Conservation (phyloP, 1,140 invertebrate species). For the Zaprionus kolodkinae region DNA sequence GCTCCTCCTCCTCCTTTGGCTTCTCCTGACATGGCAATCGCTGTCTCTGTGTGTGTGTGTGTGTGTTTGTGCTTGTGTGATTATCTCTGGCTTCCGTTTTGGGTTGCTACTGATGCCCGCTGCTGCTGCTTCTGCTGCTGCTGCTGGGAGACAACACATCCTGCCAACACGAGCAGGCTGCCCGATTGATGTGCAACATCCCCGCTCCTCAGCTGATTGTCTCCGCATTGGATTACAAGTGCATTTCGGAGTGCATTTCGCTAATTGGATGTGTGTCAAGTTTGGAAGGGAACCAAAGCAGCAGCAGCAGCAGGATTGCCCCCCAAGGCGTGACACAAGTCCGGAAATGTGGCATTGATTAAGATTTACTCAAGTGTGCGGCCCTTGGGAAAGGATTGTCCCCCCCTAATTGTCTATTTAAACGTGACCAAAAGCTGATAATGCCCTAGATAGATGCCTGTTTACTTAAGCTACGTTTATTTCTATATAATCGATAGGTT, state of each 20-base stretch:
- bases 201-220: conserved; percentile 17
- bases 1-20: too few relatives aligned
- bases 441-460: too few relatives aligned
- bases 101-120: conserved; percentile 3
- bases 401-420: conserved; percentile 23
- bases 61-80: conserved; percentile 23
- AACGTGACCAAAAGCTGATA: conserved; percentile 19
- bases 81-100: conserved; percentile 42
- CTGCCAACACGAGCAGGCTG: conserved; percentile 11
- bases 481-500: too few relatives aligned
- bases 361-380: conserved; percentile 29
- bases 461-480: too few relatives aligned
- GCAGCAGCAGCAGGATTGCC: background rate
- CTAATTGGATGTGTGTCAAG: conserved; percentile 59
- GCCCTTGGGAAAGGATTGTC: conserved; percentile 7
- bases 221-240: conserved; percentile 38
- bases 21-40: conserved; percentile 17
- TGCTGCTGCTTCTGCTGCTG: background rate
- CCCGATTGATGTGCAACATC: conserved; percentile 37
- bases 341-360: conserved; percentile 45
- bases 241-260: conserved; percentile 47
- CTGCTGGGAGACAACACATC: conserved; percentile 10
- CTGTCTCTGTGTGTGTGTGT: background rate
- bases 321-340: conserved; percentile 27
- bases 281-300: conserved; percentile 14